Evolutionary conservation across 2,888 invertebrate species (phyloP).

Genomic region (Orthosia incerta): DNA sequence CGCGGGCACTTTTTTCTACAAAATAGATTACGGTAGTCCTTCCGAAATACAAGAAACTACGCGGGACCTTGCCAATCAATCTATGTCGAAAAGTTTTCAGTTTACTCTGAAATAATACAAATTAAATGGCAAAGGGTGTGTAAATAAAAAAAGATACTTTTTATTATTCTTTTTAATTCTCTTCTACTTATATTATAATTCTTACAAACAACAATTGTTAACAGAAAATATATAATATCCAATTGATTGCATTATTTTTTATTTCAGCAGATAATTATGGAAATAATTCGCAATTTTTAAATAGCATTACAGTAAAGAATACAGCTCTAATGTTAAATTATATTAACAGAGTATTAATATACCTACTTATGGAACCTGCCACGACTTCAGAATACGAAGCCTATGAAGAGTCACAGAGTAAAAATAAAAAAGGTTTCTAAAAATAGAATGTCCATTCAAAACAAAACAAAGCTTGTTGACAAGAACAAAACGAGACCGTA

Average conservation of each 20-base stretch:
- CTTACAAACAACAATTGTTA: not conserved
- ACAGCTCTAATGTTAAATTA: not conserved
- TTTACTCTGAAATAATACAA: not conserved
- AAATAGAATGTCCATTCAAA: not conserved
- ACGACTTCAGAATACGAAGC: not conserved
- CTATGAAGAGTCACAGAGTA: not conserved
- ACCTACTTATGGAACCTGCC: not conserved
- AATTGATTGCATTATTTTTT: not conserved
- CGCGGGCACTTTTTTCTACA: constrained; percentile 24
- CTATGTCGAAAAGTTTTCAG: constrained; percentile 19
- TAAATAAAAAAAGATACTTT: constrained; percentile 1
- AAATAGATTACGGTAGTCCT: constrained; percentile 33
- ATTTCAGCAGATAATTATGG: not conserved
- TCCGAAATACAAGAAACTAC: constrained; percentile 15
- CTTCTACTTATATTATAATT: constrained; percentile 5
- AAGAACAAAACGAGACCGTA: not conserved
- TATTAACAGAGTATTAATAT: not conserved
- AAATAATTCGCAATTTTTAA: no score
- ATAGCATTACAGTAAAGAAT: no score
- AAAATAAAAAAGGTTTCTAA: not conserved
- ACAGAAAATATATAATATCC: not conserved
- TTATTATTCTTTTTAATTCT: constrained; percentile 23
- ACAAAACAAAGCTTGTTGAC: not conserved
- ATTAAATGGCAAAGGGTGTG: not conserved
- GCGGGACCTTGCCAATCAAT: constrained; percentile 24